Percentiles rank a stretch among this genome's conserved stretches.
These are phyloP conservation scores for Hypercompe scribonia DNA, from an alignment of 2,888 invertebrate species.

Conservation along the genomic window DNA sequence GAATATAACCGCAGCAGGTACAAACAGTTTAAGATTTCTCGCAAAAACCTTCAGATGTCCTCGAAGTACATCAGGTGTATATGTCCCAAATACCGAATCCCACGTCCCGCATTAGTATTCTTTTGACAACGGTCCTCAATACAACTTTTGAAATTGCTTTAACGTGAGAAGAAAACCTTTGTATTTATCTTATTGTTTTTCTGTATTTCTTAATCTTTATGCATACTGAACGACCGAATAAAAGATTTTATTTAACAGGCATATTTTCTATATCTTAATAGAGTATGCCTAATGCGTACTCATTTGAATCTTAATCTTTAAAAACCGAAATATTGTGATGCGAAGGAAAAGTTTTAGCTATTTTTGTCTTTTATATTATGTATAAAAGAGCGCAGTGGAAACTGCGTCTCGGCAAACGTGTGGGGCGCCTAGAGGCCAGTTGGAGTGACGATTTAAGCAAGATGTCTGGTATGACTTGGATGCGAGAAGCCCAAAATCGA, in stretches of 20 bases:
- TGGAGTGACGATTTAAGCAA: no score
- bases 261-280: background rate
- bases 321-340: background rate
- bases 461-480: no score
- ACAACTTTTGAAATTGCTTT: constrained; percentile 40
- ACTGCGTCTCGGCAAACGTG: no score
- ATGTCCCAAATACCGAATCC: constrained; percentile 32
- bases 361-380: background rate
- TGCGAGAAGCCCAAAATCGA: no score
- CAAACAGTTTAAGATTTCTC: constrained; percentile 1
- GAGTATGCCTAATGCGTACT: background rate
- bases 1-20: background rate
- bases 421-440: no score
- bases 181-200: constrained; percentile 17
- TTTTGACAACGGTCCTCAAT: constrained; percentile 18
- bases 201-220: background rate
- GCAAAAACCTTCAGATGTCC: constrained; percentile 30
- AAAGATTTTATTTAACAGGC: background rate
- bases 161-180: constrained; percentile 11
- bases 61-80: constrained; percentile 37
- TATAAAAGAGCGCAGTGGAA: no score
- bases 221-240: background rate
- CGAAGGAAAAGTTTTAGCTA: background rate
- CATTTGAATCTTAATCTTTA: background rate
- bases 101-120: constrained; percentile 39